Base-by-base conservation (phyloP, 2,113 vertebrate species). In the Struthidea cinerea region DNA sequence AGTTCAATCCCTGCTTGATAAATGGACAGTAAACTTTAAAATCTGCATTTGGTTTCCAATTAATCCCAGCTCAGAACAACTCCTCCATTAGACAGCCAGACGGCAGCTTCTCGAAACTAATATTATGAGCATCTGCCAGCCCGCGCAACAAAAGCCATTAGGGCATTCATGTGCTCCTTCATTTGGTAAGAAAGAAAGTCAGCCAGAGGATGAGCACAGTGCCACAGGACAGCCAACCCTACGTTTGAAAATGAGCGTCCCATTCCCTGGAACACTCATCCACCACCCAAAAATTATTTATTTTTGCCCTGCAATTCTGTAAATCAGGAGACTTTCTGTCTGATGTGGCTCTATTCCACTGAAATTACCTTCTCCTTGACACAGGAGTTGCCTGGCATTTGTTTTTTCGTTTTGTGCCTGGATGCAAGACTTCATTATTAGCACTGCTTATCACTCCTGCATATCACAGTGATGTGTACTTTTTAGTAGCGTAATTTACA, bases 401-500 rank as follows among this genome's bases (percentile, higher is more conserved):
- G 61, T 91, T 94, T 83, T 57, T 82, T 24, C 3, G 20, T 63
- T 93, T 85, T 74, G 78, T 84, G 52, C 20, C 30, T 75, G 79
- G 79, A 94, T 96, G 68, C 64, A 82, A 97, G 56, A 87, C 37
- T 65, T 67, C 46, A 60, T 56, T 15, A 59, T 83, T 46, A 94
- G 71, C 37, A 3, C 67, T 91, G 90, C 67, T 27, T 93, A 57
- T 70, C 83, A 65, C 71, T 95, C 80, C 79, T 78, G 83, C 32
- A 55, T 79, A 94, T 95, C 97, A 97, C 98, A 97, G 97, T 96
- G 95, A 98, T 74, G 41, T 82, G 56, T 86, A 93, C 65, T 50
- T 95, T 87, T 91, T 65, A 87, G 84, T 37, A 71, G 49, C 75
- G n/a, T n/a, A n/a, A 96, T 94, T 96, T 93, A 96, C 91, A 93